Base-by-base conservation (phyloP, 2,888 invertebrate species). In the Onchidella celtica region DNA sequence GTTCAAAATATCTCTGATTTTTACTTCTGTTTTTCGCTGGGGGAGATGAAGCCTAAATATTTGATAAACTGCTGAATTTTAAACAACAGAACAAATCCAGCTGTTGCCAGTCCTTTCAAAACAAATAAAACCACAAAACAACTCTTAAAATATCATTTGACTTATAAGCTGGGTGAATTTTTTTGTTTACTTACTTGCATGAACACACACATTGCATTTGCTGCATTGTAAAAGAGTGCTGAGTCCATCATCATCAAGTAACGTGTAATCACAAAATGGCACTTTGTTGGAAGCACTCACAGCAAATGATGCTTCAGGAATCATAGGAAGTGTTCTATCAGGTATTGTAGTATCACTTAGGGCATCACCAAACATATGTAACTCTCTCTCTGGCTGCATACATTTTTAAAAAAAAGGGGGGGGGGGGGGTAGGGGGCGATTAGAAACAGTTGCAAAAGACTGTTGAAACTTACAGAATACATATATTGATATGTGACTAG, bases 141-240 rank as follows among this genome's bases (percentile, higher is more conserved):
- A n/a, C n/a, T n/a, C n/a, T n/a, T n/a, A n/a, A n/a, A n/a, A n/a
- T n/a, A n/a, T n/a, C n/a, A n/a, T n/a, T n/a, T n/a, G n/a, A n/a
- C n/a, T n/a, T n/a, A n/a, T n/a, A n/a, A n/a, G n/a, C n/a, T n/a
- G n/a, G n/a, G n/a, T n/a, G n/a, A n/a, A n/a, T n/a, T n/a, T n/a
- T n/a, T n/a, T n/a, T n/a, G n/a, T n/a, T n/a, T 78, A 91, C 91
- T 89, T 86, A 87, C 94, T 94, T 1, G 95, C 94, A 89, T 95
- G 95, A 17, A 95, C 95, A 84, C 95, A 94, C 11, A 95, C 94
- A 84, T 93, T 92, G 89, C 95, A 95, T 65, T 93, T 93, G 47
- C 93, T 90, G 89, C 95, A 95, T n/a, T 94, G 93, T 14, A 95
- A 87, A 36, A 95, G 91, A 34, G 89, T 88, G 77, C 94, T 94